These are phyloP conservation scores for Tipula helvola DNA, from an alignment of 2,888 invertebrate species.

Conservation along the genomic window DNA sequence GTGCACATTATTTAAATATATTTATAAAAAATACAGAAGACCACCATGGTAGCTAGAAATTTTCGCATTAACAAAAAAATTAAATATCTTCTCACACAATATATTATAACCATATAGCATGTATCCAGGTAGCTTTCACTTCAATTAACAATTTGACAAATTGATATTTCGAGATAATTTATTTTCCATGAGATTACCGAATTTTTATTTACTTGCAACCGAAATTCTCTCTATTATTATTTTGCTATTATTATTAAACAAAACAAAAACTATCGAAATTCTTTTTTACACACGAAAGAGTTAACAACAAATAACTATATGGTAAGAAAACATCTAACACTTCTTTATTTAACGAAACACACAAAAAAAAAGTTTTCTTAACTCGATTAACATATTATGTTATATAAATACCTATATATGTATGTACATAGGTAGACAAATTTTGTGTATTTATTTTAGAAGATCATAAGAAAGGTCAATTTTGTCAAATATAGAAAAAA, in stretches of 20 bases:
- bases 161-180: not conserved
- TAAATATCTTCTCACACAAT: not conserved
- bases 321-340: not conserved
- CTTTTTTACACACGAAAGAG: not conserved
- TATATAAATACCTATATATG: not conserved
- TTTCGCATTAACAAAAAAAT: not conserved
- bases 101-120: not conserved
- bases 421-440: not conserved
- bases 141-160: constrained; percentile 4
- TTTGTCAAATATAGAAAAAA: not conserved
- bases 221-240: not conserved
- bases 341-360: not conserved
- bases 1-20: not conserved
- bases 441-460: not conserved
- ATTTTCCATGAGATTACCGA: not conserved
- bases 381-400: not conserved
- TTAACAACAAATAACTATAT: not conserved
- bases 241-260: not conserved
- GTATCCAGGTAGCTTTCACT: constrained; percentile 4
- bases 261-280: not conserved
- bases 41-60: not conserved
- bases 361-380: not conserved
- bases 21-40: not conserved
- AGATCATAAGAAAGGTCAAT: not conserved
- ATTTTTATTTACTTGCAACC: not conserved